Conservation (phyloP, 2,113 vertebrate genomes). For the Cercopithecus mona region DNA sequence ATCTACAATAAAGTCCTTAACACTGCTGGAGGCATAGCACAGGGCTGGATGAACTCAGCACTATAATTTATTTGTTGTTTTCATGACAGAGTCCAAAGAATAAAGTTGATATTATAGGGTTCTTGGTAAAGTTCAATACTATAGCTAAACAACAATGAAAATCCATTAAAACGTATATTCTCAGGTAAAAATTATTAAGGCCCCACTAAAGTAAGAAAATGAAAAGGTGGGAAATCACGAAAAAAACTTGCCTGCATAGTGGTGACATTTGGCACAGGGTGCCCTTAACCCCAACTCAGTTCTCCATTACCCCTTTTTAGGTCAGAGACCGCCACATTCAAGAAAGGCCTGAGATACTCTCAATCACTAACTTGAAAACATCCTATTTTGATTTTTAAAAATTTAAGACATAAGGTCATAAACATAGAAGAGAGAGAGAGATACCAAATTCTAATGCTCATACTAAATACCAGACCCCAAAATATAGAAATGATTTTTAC, state of each 20-base stretch:
- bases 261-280: neutral
- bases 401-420: neutral
- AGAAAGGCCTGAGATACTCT: neutral
- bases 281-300: fast-evolving
- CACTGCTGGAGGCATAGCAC: neutral
- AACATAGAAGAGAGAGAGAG: neutral
- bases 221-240: neutral
- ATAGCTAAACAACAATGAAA: neutral
- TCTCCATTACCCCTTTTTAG: neutral
- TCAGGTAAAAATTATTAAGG: neutral
- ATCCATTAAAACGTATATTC: neutral
- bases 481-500: neutral
- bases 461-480: neutral
- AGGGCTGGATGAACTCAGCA: neutral
- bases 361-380: neutral
- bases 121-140: neutral
- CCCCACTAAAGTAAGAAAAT: neutral
- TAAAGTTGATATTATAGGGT: neutral
- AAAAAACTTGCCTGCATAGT: neutral
- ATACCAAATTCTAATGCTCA: neutral
- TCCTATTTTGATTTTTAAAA: neutral
- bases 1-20: neutral
- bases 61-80: neutral
- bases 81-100: neutral
- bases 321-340: neutral